phyloP scores from a whole-genome alignment of 2,797 vertebrate genomes.

The Buphagus erythrorhynchus region DNA sequence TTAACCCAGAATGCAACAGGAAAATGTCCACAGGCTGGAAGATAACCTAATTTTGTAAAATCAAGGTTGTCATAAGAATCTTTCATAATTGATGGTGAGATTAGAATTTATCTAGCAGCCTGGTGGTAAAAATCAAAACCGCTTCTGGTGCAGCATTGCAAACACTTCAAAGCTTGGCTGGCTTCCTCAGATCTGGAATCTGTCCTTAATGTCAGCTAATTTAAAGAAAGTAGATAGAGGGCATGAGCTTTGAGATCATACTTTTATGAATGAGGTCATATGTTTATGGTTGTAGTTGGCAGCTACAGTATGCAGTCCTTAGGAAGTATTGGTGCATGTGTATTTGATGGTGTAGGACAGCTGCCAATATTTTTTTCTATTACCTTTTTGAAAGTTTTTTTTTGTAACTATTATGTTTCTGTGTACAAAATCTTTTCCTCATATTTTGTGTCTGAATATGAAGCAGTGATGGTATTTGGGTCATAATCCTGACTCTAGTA shows the following conservation, averaged over 20 bases:
- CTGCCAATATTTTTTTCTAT: not conserved
- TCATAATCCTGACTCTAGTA: fast-evolving
- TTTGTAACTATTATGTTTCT: not conserved
- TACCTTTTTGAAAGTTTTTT: not conserved
- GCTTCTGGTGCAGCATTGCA: not conserved
- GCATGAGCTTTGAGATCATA: not conserved
- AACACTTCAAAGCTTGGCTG: not conserved
- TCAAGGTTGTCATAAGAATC: constrained; percentile 51
- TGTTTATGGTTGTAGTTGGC: not conserved
- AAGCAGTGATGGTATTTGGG: not conserved
- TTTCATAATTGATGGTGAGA: constrained; percentile 6
- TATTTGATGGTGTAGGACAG: not conserved
- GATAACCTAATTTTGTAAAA: constrained; percentile 68
- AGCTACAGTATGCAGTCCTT: not conserved
- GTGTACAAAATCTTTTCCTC: not conserved
- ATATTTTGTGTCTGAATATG: not conserved
- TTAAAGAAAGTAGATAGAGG: not conserved
- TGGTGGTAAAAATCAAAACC: not conserved
- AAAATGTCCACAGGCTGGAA: constrained; percentile 54
- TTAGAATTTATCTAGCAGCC: not conserved
- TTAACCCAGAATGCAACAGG: constrained; percentile 54
- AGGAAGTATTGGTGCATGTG: not conserved
- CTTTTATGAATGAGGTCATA: not conserved
- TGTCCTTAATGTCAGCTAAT: not conserved
- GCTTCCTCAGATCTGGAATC: not conserved